Evolutionary conservation across 2,113 vertebrate genomes (phyloP), one percentile per base, ranked within the genome.

Genomic region (Hucho hucho): DNA sequence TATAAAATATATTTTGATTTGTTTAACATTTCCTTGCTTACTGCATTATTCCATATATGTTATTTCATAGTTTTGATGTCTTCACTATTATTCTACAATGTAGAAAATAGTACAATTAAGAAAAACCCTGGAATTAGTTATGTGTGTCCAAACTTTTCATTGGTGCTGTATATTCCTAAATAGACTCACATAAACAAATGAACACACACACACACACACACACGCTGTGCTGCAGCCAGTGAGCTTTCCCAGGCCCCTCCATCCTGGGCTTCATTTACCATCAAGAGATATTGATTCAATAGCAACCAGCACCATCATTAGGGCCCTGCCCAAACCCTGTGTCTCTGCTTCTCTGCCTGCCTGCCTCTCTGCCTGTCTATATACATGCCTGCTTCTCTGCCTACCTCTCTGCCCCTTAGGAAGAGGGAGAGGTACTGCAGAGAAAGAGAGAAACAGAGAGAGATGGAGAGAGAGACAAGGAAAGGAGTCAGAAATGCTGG

Each of bases 201-300:
- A 22, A 67, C 25, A 43, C 71, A 64, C 29, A 32, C 29, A 32
- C 32, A 32, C 29, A 32, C 29, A 32, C 29, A 32, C 22, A 16
- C 68, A 3, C 18, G 4, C 11, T 59, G 43, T 46, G 58, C 58
- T 56, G 49, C 49, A 18, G 49, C 49, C 9, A 16, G 32, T 20
- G 20, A 46, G 16, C 32, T 11, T 4, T 37, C 5, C 68, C 22
- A 24, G 43, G 68, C 32, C 22, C 29, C 6, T 49, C 26, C 56
- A 46, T 32, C 68, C 59, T 59, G 59, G 76, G 71, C 80, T 83
- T 81, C 79, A 84, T 84, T 82, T 88, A 85, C 87, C 87, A 89
- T 90, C 83, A 89, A 86, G 78, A 83, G 77, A 76, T 89, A 92
- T 91, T 59, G 87, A 93, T 92, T 87, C 84, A 86, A 88, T 90